A percentile compares a stretch with the other conserved stretches of the same genome.
Evolutionary conservation across 2,888 invertebrate species (phyloP).

Genomic region (Platypus cylindrus): DNA sequence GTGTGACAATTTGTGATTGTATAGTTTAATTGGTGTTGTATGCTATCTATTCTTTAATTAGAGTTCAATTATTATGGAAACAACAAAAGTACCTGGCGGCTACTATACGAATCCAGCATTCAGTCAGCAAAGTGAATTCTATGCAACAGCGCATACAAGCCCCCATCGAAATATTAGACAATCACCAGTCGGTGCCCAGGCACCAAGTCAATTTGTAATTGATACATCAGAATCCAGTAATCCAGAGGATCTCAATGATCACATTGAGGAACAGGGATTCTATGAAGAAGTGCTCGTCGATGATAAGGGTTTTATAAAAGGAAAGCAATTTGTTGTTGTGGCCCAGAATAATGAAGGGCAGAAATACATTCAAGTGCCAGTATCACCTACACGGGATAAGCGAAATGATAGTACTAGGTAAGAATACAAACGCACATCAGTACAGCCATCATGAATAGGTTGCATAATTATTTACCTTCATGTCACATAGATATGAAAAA

Average conservation of each 20-base stretch:
- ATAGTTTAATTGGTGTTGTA: neutral
- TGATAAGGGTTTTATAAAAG: slow-evolving; percentile 29
- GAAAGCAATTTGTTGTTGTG: slow-evolving; percentile 32
- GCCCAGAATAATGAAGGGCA: slow-evolving; percentile 29
- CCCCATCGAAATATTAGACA: slow-evolving; percentile 24
- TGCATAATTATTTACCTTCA: too few relatives aligned
- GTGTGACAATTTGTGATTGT: too few relatives aligned
- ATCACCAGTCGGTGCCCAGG: slow-evolving; percentile 33
- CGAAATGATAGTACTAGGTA: too few relatives aligned
- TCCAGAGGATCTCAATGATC: slow-evolving; percentile 17
- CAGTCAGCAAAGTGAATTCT: slow-evolving; percentile 62
- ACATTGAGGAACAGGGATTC: slow-evolving; percentile 32
- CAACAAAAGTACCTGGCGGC: slow-evolving; percentile 12
- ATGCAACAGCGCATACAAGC: slow-evolving; percentile 32
- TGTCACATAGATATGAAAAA: too few relatives aligned
- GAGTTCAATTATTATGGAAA: slow-evolving; percentile 7
- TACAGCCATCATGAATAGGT: too few relatives aligned
- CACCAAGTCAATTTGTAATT: slow-evolving; percentile 22
- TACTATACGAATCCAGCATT: slow-evolving; percentile 73
- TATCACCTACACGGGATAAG: too few relatives aligned
- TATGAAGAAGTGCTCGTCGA: slow-evolving; percentile 35
- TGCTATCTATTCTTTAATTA: neutral
- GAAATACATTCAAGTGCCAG: slow-evolving; percentile 20
- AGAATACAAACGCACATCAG: too few relatives aligned
- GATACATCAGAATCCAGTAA: slow-evolving; percentile 22